Evolutionary conservation across 2,797 vertebrate genomes (phyloP).

Genomic region (Coregonus suidteri): DNA sequence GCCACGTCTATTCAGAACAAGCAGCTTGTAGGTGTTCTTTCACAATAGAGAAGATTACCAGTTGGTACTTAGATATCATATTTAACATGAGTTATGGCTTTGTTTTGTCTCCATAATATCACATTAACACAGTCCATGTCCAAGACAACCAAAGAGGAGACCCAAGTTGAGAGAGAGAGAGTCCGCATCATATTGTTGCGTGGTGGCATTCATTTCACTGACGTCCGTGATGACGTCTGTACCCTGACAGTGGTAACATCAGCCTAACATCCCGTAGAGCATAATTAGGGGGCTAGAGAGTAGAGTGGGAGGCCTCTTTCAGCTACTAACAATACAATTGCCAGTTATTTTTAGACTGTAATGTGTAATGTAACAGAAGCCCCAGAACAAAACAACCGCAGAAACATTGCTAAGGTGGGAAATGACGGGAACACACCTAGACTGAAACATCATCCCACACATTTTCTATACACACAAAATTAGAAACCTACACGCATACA

Average conservation of each 20-base stretch:
- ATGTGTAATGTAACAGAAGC: constrained; percentile 32
- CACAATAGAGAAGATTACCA: background rate
- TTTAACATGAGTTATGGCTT: background rate
- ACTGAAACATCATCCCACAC: constrained; percentile 44
- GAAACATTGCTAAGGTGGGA: constrained; percentile 38
- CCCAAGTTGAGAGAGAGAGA: constrained; percentile 24
- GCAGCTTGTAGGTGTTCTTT: constrained; percentile 3
- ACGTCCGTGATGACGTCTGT: constrained; percentile 47
- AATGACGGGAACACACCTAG: constrained; percentile 28
- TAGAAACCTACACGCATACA: constrained; percentile 8
- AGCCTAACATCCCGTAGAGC: constrained; percentile 25
- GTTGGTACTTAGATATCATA: background rate
- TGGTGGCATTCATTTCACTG: constrained; percentile 61
- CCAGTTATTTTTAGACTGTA: constrained; percentile 50
- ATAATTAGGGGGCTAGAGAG: constrained; percentile 32
- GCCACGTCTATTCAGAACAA: background rate
- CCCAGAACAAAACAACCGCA: constrained; percentile 38
- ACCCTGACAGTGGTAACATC: constrained; percentile 27
- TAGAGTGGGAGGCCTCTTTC: constrained; percentile 18
- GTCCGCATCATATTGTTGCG: constrained; percentile 40
- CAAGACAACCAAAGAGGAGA: constrained; percentile 8
- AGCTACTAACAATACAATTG: constrained; percentile 41
- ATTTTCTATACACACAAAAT: constrained; percentile 10
- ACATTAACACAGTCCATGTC: background rate
- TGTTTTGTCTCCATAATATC: constrained; percentile 16